Base-by-base conservation (phyloP, 2,888 invertebrate species). In the Priocnemis perturbator region DNA sequence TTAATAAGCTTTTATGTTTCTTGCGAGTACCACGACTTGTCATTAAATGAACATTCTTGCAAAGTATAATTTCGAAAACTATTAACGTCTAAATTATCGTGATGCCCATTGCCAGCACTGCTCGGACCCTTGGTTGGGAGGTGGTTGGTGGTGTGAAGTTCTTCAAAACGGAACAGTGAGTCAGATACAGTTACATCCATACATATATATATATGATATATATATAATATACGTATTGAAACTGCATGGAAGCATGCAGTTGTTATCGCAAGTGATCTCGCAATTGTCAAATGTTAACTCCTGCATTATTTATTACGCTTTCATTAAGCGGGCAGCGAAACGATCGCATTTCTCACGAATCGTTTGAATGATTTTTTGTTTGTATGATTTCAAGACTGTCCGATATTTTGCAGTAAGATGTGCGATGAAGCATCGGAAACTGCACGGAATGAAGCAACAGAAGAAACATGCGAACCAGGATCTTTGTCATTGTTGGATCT, bases 331-430 rank as follows among this genome's bases (percentile, higher is more conserved):
- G 26, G 26, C 5, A 26, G 2, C 26, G 26, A 3, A 26, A 37
- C 37, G 7, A 2, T 9, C 7, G 37, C 1, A 37, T 37, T 11
- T 37, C 2, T 5, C 7, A 37, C 37, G 14, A 37, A 9, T 11
- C 7, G 7, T 37, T 37, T 11, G 7, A 37, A 3, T 89, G 94
- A 81, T 90, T 95, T 3, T 93, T 92, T 77, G 89, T 85, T 85
- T 3, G 90, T 94, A 84, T 91, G 95, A 86, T 86, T 93, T 3
- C 78, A 92, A 56, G 37, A 37, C 7, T 11, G 14, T 11, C 37
- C 4, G 4, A 37, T 37, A 62, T 60, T n/a, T 7, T 63, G 50
- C 15, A 21, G 26, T 57, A 78, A 76, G 71, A 82, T 82, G 82
- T 75, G 67, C 20, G 79, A 81, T 65, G 71, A 67, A n/a, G 64